A percentile compares a stretch with the other conserved stretches of the same genome.
phyloP scores from a whole-genome alignment of 1,140 invertebrate genomes.

The Brachystomella parvula region DNA sequence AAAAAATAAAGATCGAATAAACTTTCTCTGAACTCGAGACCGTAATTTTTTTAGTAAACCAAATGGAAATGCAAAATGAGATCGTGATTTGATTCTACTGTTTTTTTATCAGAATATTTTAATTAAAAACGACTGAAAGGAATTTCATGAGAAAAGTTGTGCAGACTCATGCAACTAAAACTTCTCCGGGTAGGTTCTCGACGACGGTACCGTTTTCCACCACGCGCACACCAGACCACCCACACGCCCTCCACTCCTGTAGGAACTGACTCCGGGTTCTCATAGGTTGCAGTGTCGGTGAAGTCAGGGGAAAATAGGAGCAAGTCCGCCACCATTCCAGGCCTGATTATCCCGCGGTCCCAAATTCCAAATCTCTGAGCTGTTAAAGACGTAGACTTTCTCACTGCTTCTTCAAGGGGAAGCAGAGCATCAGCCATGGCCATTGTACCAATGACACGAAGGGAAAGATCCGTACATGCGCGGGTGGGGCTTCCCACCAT shows the following conservation, averaged over 20 bases:
- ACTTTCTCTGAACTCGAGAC: no score
- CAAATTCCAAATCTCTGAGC: slow-evolving; percentile 23
- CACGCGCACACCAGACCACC: slow-evolving; percentile 25
- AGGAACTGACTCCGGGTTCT: slow-evolving; percentile 23
- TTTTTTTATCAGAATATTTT: no score
- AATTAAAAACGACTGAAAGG: no score
- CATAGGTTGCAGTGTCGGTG: slow-evolving; percentile 23
- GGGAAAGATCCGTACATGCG: slow-evolving; percentile 30
- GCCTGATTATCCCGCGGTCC: slow-evolving; percentile 23
- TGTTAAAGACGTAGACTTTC: slow-evolving; percentile 26
- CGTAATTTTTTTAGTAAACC: no score
- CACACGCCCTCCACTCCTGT: slow-evolving; percentile 23
- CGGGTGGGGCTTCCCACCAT: slow-evolving; percentile 32
- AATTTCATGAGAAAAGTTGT: no score
- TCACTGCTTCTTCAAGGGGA: slow-evolving; percentile 26
- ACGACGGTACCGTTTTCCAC: slow-evolving; percentile 16
- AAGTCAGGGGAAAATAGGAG: slow-evolving; percentile 24
- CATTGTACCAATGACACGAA: slow-evolving; percentile 24
- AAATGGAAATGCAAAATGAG: no score
- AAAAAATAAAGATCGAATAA: no score
- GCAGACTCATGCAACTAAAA: no score
- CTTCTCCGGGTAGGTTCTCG: slow-evolving; percentile 9
- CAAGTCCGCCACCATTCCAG: slow-evolving; percentile 27
- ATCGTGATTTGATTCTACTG: no score
- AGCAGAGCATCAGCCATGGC: slow-evolving; percentile 15